Base-by-base conservation (phyloP, 1,140 invertebrate species). In the Drosophila santomea region DNA sequence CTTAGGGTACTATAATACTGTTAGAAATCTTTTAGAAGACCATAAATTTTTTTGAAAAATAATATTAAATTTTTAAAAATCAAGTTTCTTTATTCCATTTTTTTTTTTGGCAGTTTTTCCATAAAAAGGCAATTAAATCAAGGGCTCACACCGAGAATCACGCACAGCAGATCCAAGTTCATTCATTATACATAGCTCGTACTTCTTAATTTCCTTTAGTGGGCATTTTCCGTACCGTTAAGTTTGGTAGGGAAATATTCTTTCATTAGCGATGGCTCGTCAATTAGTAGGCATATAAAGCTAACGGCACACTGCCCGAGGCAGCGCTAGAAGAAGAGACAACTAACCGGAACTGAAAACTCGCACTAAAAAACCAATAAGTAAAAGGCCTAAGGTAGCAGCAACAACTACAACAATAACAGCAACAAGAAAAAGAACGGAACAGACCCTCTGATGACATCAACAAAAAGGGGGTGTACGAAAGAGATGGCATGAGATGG, bases 281-380 rank as follows among this genome's bases (percentile, higher is more conserved):
- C 83, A 88, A 88, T 88, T 88, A 88, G 83, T 67, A 74, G 76
- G 59, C 67, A 71, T 59, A 64, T 60, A 62, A 77, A 64, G 73
- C 69, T 89, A 88, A 89, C 83, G 84, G 83, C 62, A 79, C 17
- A 63, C 41, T 45, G 74, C 23, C 35, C 36, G 50, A 41, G 17
- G 28, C 48, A 14, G 12, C 3, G 63, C 43, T 20, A 20, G 20
- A 56, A 28, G 38, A 55, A 61, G 38, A 61, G 45, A 78, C 66
- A 63, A 52, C 39, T 58, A 57, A 76, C 79, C 84, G 84, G 84
- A 88, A 88, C 80, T 78, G 68, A 69, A 88, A 86, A 68, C 72
- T 61, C 63, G 55, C 58, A 79, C 47, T 58, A 69, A 76, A 76
- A 76, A 80, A 57, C 74, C 79, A 78, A 81, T 81, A 83, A 73